Conservation (phyloP, 2,113 vertebrate genomes). For the Spheniscus mendiculus region DNA sequence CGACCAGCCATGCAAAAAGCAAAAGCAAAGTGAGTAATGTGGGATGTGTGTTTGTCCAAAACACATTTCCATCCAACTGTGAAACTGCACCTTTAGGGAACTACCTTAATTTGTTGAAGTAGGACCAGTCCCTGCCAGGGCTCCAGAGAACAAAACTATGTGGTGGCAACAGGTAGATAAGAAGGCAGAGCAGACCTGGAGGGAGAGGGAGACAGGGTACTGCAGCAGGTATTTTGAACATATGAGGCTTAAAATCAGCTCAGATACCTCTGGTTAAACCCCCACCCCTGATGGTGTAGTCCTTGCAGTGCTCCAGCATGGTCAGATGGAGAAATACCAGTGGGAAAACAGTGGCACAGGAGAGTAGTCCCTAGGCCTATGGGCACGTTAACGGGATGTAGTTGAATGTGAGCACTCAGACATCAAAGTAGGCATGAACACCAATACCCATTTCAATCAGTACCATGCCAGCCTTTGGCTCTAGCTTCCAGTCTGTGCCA, state of each 20-base stretch:
- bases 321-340: no score
- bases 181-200: not conserved
- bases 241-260: not conserved
- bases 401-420: not conserved
- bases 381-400: rapidly evolving
- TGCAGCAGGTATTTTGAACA: not conserved
- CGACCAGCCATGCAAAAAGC: not conserved
- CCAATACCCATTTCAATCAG: not conserved
- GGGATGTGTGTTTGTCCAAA: not conserved
- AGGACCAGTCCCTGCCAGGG: not conserved
- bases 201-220: not conserved
- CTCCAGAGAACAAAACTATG: not conserved
- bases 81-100: not conserved
- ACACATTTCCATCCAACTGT: not conserved
- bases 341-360: not conserved
- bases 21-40: not conserved
- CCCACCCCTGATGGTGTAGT: rapidly evolving
- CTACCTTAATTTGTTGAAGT: not conserved
- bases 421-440: not conserved
- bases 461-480: not conserved
- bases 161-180: not conserved
- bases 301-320: not conserved
- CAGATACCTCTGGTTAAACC: not conserved
- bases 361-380: not conserved
- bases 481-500: not conserved